Conservation (phyloP, 2,113 vertebrate species). For the Sinosuthora webbiana region DNA sequence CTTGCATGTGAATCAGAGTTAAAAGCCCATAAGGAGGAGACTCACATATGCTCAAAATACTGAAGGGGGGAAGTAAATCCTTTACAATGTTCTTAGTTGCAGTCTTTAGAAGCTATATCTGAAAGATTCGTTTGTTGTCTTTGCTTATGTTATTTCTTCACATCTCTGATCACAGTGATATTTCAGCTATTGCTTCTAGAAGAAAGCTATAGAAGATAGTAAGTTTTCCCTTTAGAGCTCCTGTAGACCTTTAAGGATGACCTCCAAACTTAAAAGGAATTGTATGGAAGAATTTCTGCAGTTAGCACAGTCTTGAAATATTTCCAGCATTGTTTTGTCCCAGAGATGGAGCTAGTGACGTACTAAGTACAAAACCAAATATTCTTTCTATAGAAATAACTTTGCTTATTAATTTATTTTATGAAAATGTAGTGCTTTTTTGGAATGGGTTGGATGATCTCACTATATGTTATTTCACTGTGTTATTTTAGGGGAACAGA, state of each 20-base stretch:
- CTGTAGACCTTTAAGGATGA: not conserved
- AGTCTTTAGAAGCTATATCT: not conserved
- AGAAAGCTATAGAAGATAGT: not conserved
- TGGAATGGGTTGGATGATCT: not conserved
- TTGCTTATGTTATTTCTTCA: not conserved
- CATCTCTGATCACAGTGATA: not conserved
- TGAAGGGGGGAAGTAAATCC: not conserved
- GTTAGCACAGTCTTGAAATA: not conserved
- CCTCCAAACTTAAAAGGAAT: not conserved
- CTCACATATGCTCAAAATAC: not conserved
- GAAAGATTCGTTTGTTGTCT: not conserved
- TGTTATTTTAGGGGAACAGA: not conserved
- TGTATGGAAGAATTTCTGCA: not conserved
- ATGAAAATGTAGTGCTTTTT: not conserved
- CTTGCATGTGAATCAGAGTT: not conserved
- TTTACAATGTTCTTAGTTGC: not conserved
- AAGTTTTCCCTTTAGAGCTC: not conserved
- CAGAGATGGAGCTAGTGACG: not conserved
- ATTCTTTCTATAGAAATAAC: not conserved
- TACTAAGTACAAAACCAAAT: not conserved
- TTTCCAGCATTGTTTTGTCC: not conserved
- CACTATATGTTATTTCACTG: not conserved
- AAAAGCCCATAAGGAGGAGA: not conserved
- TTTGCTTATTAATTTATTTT: not conserved
- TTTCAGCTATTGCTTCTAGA: not conserved